Base-by-base conservation (phyloP, 2,888 invertebrate species). In the Dryobota labecula region DNA sequence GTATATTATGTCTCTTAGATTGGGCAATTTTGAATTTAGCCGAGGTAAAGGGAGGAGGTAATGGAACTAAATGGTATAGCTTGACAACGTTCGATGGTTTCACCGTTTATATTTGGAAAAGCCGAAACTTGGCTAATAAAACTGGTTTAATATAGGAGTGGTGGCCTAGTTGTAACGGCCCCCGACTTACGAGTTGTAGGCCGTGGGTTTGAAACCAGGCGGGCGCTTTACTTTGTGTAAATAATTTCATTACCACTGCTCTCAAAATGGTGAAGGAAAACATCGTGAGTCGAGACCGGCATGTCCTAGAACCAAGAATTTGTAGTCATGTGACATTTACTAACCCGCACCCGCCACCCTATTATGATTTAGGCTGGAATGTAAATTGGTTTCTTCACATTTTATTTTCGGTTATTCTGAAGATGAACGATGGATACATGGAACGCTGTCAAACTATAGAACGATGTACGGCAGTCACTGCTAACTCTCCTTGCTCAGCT, bases 21-120 rank as follows among this genome's bases (percentile, higher is more conserved):
- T 38, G 18, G 27, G 5, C 36, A 51, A 51, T 51, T 76, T 76
- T 53, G 38, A 79, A 72, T 65, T 45, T 38, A 54, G 20, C 9
- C 15, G 13, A 24, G n/a, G 36, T 53, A 41, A 51, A 61, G n/a
- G 20, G 15, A 41, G 9, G 15, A 20, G 11, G 3, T 54, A 53
- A 51, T 24, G 24, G 8, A 41, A 56, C 18, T 62, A n/a, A 54
- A 38, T 36, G 18, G 2, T 51, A 41, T 30, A 53, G 27, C 0
- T 30, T 20, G 49, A 68, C 49, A 57, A 30, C 36, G 49, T 57
- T 43, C 47, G 2, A 43, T 49, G 9, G 13, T 27, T 15, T 15
- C 27, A 36, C 20, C 2, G 27, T 43, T 18, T 24, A 15, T 20
- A 24, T 5, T 69, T 33, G 15, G 13, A 20, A 43, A 27, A 51